Conservation (phyloP, 1,140 invertebrate species). For the Pseudomyrmex cubaensis region DNA sequence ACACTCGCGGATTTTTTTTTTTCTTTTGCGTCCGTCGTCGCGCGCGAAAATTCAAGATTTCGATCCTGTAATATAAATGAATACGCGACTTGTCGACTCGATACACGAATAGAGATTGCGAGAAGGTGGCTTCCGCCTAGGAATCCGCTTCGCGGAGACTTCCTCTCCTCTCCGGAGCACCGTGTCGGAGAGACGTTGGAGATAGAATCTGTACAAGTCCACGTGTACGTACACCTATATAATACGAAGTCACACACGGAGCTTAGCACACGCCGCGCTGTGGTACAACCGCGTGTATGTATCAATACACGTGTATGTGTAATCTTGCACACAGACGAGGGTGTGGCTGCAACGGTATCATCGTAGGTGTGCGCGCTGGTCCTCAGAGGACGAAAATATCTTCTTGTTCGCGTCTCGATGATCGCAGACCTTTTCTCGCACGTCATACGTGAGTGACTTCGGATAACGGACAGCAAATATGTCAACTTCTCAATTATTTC, state of each 20-base stretch:
- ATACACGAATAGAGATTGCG: constrained; percentile 6
- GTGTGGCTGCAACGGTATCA: constrained; percentile 83
- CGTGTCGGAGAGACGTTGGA: constrained; percentile 58
- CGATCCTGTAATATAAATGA: neutral
- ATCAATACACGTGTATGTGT: constrained; percentile 54
- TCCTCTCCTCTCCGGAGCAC: constrained; percentile 39
- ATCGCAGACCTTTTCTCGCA: constrained; percentile 24
- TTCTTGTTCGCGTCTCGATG: constrained; percentile 50
- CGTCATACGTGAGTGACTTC: neutral
- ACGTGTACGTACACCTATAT: constrained; percentile 8
- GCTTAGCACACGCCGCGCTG: constrained; percentile 16
- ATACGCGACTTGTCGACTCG: constrained; percentile 43
- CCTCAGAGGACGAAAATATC: constrained; percentile 67
- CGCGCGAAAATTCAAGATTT: constrained; percentile 2
- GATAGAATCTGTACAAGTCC: constrained; percentile 71
- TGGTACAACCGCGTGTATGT: constrained; percentile 43
- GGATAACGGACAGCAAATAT: neutral
- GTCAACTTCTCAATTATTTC: constrained; percentile 8
- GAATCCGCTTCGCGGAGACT: constrained; percentile 60
- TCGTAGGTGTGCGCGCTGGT: constrained; percentile 76
- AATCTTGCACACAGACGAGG: constrained; percentile 69
- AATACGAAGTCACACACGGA: constrained; percentile 41
- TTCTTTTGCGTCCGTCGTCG: too few species aligned
- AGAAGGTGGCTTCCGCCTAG: constrained; percentile 42
- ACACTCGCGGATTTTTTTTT: too few species aligned